Evolutionary conservation across 2,113 vertebrate genomes (phyloP).

Genomic region (Salvelinus sp.): DNA sequence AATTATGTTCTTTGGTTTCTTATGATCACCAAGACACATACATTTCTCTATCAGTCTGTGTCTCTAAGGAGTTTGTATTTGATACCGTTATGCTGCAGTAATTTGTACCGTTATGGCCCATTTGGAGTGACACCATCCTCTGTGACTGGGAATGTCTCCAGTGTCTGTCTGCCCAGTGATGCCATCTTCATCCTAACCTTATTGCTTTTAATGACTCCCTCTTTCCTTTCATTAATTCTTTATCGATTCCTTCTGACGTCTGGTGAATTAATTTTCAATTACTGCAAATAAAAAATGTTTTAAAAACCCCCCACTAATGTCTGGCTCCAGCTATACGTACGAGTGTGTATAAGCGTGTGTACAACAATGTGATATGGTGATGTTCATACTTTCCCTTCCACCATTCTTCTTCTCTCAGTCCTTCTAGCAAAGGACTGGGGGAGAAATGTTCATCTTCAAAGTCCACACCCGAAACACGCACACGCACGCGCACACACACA

Average conservation of each 20-base stretch:
- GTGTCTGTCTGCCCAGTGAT: conserved; percentile 63
- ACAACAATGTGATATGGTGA: not conserved
- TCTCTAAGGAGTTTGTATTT: no score
- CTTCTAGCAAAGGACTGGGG: not conserved
- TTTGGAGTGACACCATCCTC: not conserved
- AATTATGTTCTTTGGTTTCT: not conserved
- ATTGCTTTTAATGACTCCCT: conserved; percentile 80
- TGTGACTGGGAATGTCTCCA: not conserved
- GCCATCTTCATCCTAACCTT: conserved; percentile 74
- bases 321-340: not conserved
- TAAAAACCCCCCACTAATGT: not conserved
- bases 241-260: conserved; percentile 76
- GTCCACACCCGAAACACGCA: conserved; percentile 1
- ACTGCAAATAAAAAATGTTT: conserved; percentile 51
- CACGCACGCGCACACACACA: conserved; percentile 9
- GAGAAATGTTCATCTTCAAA: not conserved
- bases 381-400: not conserved
- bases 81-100: not conserved
- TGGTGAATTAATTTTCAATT: conserved; percentile 82
- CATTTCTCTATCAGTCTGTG: no score
- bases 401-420: not conserved
- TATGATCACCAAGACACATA: not conserved
- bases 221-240: conserved; percentile 79
- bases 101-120: not conserved
- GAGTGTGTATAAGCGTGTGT: conserved; percentile 27